These are phyloP conservation scores for Apotomis capreana DNA, from an alignment of 2,888 invertebrate genomes.

Conservation along the genomic window DNA sequence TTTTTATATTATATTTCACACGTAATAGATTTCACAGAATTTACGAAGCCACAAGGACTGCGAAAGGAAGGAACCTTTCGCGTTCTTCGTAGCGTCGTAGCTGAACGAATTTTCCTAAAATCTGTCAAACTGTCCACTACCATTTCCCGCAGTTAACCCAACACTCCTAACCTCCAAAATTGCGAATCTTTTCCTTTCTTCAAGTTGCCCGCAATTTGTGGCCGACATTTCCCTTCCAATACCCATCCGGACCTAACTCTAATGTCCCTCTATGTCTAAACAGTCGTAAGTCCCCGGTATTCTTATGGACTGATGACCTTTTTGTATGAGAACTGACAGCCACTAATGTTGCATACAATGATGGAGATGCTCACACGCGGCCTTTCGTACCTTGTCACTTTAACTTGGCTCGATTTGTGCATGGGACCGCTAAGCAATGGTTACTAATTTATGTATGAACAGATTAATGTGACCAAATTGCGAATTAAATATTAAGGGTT, in stretches of 20 bases:
- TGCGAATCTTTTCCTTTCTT: slow-evolving; percentile 16
- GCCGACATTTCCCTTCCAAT: neutral
- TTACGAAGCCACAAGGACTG: too few relatives aligned
- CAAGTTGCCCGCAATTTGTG: slow-evolving; percentile 5
- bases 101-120: neutral
- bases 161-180: slow-evolving; percentile 14
- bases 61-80: too few relatives aligned
- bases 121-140: neutral
- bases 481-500: neutral
- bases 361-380: neutral
- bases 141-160: slow-evolving; percentile 15
- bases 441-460: neutral
- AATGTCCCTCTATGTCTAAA: neutral
- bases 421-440: neutral
- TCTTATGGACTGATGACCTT: neutral
- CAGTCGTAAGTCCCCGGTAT: neutral
- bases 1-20: too few relatives aligned
- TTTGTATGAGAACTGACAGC: neutral
- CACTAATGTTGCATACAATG: neutral
- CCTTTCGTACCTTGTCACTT: neutral
- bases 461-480: neutral
- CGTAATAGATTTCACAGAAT: too few relatives aligned
- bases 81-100: too few relatives aligned
- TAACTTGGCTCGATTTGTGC: neutral
- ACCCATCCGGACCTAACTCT: slow-evolving; percentile 10